Conservation (phyloP, 2,113 vertebrate genomes). For the Gallinago jamesoni region DNA sequence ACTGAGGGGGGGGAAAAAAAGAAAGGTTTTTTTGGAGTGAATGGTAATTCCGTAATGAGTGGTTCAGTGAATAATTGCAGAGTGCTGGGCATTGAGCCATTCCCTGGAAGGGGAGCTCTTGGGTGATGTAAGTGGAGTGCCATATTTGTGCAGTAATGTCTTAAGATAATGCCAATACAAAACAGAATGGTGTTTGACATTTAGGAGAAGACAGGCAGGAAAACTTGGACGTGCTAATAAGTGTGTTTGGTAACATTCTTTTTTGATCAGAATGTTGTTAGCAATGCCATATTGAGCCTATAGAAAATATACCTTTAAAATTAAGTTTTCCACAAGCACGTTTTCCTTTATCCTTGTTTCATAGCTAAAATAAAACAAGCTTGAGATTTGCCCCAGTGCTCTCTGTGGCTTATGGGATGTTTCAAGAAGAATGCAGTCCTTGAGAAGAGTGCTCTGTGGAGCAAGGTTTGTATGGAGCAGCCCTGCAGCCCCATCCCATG, state of each 20-base stretch:
- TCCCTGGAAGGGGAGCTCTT: constrained; percentile 2
- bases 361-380: not conserved
- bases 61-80: constrained; percentile 18
- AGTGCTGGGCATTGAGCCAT: constrained; percentile 33
- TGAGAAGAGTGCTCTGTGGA: not conserved
- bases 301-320: not conserved
- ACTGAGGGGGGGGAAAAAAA: not conserved
- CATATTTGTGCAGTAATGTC: constrained; percentile 37
- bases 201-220: not conserved
- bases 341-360: not conserved
- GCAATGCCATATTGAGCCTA: constrained; percentile 10
- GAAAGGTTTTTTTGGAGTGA: not conserved
- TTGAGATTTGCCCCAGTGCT: not conserved
- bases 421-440: not conserved
- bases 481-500: too few species aligned
- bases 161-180: constrained; percentile 46
- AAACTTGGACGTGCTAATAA: constrained; percentile 36
- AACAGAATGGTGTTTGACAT: constrained; percentile 38
- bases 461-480: not conserved
- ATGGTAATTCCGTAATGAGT: constrained; percentile 9
- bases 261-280: constrained; percentile 24
- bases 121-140: constrained; percentile 29
- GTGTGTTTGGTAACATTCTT: constrained; percentile 45
- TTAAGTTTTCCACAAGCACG: not conserved
- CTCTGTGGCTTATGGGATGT: not conserved